These are phyloP conservation scores for Drosophila ogumai DNA, from an alignment of 1,140 invertebrate species.

Conservation along the genomic window DNA sequence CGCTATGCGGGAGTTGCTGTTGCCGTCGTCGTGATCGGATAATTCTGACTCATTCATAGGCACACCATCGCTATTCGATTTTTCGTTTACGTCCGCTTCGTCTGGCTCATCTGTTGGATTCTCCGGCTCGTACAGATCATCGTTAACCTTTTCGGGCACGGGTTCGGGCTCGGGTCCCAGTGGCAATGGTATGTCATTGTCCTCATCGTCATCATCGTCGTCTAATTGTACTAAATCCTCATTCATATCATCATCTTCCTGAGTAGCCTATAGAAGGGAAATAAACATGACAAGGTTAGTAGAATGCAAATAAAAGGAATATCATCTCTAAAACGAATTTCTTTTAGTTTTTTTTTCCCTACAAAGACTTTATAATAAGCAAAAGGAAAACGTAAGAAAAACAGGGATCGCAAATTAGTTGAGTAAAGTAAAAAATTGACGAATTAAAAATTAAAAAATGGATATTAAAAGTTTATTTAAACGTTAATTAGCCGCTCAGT, in stretches of 20 bases:
- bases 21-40: not conserved
- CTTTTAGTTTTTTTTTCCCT: too few relatives aligned
- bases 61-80: conserved; percentile 19
- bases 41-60: conserved; percentile 11
- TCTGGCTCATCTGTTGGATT: conserved; percentile 74
- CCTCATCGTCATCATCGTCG: conserved; percentile 83
- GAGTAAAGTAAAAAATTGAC: too few relatives aligned
- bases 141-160: conserved; percentile 5
- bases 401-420: too few relatives aligned
- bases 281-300: conserved; percentile 66
- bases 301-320: too few relatives aligned
- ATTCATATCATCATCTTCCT: conserved; percentile 83
- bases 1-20: not conserved
- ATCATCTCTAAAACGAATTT: too few relatives aligned
- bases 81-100: conserved; percentile 10
- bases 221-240: conserved; percentile 85
- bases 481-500: too few relatives aligned
- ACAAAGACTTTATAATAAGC: too few relatives aligned
- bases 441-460: too few relatives aligned
- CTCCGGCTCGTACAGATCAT: conserved; percentile 78
- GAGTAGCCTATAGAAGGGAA: conserved; percentile 42
- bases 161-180: conserved; percentile 52
- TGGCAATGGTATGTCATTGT: conserved; percentile 69
- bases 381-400: too few relatives aligned
- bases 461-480: too few relatives aligned